Conservation (phyloP, 2,888 invertebrate genomes). For the Platycheirus rosarum region DNA sequence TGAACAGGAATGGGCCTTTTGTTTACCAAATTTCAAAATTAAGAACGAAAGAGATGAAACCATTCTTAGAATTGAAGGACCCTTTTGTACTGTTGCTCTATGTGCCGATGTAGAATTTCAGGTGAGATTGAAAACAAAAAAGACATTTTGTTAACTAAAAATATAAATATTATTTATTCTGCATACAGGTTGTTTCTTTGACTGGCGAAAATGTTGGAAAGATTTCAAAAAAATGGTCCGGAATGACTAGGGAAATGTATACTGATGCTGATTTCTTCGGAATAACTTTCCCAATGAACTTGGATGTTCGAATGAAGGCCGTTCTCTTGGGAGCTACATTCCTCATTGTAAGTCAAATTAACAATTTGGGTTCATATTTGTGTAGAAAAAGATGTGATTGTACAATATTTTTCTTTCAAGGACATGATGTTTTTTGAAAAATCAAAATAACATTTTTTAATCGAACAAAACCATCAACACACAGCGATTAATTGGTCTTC, state of each 20-base stretch:
- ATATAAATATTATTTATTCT: no score
- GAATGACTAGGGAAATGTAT: conserved; percentile 90
- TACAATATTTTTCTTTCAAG: conserved; percentile 84
- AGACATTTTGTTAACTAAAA: background rate
- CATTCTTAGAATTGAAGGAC: conserved; percentile 91
- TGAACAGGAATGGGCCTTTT: conserved; percentile 90
- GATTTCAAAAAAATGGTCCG: conserved; percentile 96
- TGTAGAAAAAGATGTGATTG: conserved; percentile 5
- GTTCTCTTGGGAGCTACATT: conserved; percentile 91
- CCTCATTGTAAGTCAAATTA: conserved; percentile 87
- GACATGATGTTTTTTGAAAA: conserved; percentile 95
- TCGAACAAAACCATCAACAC: conserved; percentile 60
- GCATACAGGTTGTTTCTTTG: conserved; percentile 89
- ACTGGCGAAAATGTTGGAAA: conserved; percentile 92
- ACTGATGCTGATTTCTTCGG: conserved; percentile 95
- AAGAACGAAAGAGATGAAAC: conserved; percentile 89
- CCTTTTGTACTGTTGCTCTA: conserved; percentile 89
- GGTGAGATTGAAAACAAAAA: conserved; percentile 81
- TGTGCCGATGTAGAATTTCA: conserved; percentile 94
- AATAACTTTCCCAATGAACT: conserved; percentile 94
- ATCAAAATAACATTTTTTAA: conserved; percentile 85
- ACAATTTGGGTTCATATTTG: background rate
- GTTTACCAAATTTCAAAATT: conserved; percentile 88
- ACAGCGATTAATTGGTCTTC: conserved; percentile 37
- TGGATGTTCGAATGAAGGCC: conserved; percentile 93